Base-by-base conservation (phyloP, 2,797 vertebrate species). In the Leuciscus waleckii region DNA sequence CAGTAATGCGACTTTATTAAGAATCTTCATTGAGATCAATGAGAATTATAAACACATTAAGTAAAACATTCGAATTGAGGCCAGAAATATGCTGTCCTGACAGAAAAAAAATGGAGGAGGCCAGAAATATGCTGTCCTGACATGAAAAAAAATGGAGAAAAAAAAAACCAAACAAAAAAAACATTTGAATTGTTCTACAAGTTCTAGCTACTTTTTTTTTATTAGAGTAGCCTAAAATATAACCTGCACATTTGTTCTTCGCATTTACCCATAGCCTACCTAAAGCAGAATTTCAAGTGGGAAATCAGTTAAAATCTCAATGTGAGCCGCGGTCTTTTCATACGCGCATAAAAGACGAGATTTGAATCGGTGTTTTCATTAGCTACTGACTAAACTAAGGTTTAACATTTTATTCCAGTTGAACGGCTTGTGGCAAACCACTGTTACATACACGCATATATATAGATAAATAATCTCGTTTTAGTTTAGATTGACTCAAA, bases 11-110 rank as follows among this genome's bases (percentile, higher is more conserved):
- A 23, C 19, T 63, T 6, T 9, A 51, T 37, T 67, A 35, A 39
- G 73, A 77, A 32, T 56, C n/a, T 43, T 69, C 2, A n/a, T 32
- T 69, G 51, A 69, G 11, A 58, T 43, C 13, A 21, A 76, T 75
- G n/a, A 58, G 5, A 58, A 69, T 69, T 19, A 23, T 29, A 35
- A 77, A 84, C 63, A 78, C 69, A 70, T 49, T 43, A 54, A 58
- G 63, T 54, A 65, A 76, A 67, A 17, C 70, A 43, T 82, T 17
- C 11, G 2, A 61, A 10, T 19, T 19, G 23, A 78, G 23, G 14
- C 14, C 16, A 39, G 16, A 61, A 3, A 51, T 54, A 39, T 41
- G 14, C 16, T 63, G 41, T 4, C 19, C 7, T 41, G 2, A 41
- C n/a, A n/a, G 32, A 23, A 32, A 35, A n/a, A 41, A 10, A 81